Evolutionary conservation across 1,140 invertebrate species (phyloP).

Genomic region (Cecropterus lyciades): DNA sequence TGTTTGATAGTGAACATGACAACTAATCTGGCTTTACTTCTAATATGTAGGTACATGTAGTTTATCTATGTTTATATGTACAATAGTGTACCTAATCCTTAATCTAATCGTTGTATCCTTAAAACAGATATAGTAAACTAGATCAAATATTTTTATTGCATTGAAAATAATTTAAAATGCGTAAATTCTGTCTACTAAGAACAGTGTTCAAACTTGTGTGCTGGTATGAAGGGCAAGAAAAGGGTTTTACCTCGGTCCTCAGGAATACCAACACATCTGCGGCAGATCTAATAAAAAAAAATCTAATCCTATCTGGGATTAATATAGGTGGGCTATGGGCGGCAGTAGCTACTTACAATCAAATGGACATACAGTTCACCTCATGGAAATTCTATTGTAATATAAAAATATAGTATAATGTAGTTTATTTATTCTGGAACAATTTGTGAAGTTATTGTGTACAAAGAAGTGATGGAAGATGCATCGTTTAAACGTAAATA

Average conservation of each 20-base stretch:
- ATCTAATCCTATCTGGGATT: too few relatives aligned
- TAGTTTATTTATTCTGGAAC: slow-evolving; percentile 1
- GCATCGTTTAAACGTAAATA: slow-evolving; percentile 27
- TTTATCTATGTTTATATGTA: background rate
- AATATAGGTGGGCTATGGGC: too few relatives aligned
- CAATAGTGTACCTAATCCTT: background rate
- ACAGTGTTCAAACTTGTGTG: too few relatives aligned
- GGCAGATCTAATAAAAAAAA: too few relatives aligned
- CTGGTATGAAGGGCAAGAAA: too few relatives aligned
- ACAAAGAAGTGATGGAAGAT: slow-evolving; percentile 22
- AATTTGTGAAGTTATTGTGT: slow-evolving; percentile 2
- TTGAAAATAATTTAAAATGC: background rate
- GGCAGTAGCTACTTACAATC: too few relatives aligned
- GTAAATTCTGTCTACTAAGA: too few relatives aligned
- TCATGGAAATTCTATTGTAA: background rate
- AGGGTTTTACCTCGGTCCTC: too few relatives aligned
- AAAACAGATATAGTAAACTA: slow-evolving; percentile 11
- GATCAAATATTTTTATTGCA: slow-evolving; percentile 1
- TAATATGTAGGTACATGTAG: too few relatives aligned
- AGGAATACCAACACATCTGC: too few relatives aligned
- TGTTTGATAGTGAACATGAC: too few relatives aligned
- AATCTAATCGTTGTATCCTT: slow-evolving; percentile 2
- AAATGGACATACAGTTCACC: background rate
- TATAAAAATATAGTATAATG: background rate
- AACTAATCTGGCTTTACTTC: too few relatives aligned